These are phyloP conservation scores for Chloromyia formosa DNA, from an alignment of 2,888 invertebrate species.

Conservation along the genomic window DNA sequence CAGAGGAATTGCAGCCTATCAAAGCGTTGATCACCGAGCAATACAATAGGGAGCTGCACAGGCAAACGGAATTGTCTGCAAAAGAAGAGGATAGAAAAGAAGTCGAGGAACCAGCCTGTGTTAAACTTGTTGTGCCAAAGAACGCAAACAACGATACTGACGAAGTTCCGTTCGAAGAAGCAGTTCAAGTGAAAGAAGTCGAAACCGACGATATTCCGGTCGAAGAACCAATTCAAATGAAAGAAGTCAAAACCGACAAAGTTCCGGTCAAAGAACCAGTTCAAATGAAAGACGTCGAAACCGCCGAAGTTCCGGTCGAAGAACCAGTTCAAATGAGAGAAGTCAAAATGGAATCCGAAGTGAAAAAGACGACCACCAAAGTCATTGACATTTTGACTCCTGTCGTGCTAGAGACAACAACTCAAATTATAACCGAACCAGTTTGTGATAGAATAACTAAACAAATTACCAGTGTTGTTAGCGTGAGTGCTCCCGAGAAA, in stretches of 20 bases:
- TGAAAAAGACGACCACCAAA: too few species aligned
- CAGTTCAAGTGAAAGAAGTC: neutral
- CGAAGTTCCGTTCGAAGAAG: too few species aligned
- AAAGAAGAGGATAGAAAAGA: neutral
- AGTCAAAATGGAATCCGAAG: too few species aligned
- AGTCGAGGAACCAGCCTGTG: neutral
- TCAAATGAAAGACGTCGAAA: neutral
- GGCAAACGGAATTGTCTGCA: neutral
- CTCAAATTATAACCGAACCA: too few species aligned
- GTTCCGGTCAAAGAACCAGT: neutral
- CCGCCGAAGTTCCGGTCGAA: neutral
- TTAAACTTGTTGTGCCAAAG: conserved; percentile 4
- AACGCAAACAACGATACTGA: neutral
- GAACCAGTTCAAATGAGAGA: neutral
- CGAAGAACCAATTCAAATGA: neutral
- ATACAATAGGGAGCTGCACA: neutral
- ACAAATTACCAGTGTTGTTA: too few species aligned
- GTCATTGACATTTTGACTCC: too few species aligned
- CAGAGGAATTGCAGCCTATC: neutral
- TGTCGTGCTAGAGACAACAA: too few species aligned
- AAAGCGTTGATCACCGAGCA: neutral
- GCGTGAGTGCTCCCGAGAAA: too few species aligned
- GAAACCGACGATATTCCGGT: neutral
- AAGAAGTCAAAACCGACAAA: neutral
- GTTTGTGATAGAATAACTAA: too few species aligned